Percentiles rank a stretch among this genome's conserved stretches.
phyloP scores from a whole-genome alignment of 2,888 invertebrate genomes.

The Apeira syringaria region DNA sequence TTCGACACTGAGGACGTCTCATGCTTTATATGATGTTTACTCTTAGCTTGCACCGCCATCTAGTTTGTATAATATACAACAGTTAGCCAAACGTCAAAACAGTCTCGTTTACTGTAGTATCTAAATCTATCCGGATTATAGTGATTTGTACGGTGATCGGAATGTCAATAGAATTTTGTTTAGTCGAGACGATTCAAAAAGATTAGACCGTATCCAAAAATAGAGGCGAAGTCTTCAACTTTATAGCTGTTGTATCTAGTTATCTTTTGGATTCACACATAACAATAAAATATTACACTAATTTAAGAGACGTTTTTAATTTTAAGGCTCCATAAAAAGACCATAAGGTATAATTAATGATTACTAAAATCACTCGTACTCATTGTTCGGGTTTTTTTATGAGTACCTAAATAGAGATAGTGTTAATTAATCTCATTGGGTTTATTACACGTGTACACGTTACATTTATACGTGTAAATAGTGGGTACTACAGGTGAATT shows the following conservation, averaged over 20 bases:
- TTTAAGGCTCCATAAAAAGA: constrained; percentile 16
- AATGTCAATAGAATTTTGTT: constrained; percentile 10
- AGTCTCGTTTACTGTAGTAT: background rate
- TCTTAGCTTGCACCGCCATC: too few relatives aligned
- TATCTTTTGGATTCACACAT: constrained; percentile 10
- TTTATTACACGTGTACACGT: background rate
- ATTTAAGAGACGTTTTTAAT: constrained; percentile 19
- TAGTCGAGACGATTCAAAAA: constrained; percentile 8
- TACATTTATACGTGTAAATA: too few relatives aligned
- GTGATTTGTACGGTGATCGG: constrained; percentile 12
- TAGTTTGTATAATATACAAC: background rate
- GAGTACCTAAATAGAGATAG: constrained; percentile 9
- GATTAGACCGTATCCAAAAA: constrained; percentile 15
- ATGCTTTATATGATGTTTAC: too few relatives aligned
- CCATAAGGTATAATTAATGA: constrained; percentile 13
- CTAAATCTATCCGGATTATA: constrained; percentile 5
- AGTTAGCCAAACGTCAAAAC: background rate
- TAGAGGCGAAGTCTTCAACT: constrained; percentile 10
- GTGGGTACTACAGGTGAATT: too few relatives aligned
- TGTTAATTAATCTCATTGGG: background rate
- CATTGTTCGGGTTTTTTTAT: constrained; percentile 3
- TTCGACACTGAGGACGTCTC: too few relatives aligned
- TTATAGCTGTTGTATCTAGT: constrained; percentile 10
- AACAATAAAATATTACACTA: constrained; percentile 16
- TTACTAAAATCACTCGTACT: constrained; percentile 2